Evolutionary conservation across 1,140 invertebrate genomes (phyloP).

Genomic region (Philopotamus ludificatus): DNA sequence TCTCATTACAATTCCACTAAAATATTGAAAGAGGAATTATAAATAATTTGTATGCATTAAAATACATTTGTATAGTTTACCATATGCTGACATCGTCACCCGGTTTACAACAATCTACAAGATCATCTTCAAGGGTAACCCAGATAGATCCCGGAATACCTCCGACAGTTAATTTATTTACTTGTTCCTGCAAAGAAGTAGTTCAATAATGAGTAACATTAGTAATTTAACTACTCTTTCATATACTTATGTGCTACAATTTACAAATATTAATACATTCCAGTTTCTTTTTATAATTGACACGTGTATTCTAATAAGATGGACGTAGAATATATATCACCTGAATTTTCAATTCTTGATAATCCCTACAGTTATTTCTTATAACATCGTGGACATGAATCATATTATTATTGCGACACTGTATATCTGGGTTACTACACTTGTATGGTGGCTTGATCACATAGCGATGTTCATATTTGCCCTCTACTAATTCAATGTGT

Average conservation of each 20-base stretch:
- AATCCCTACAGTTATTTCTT: constrained; percentile 75
- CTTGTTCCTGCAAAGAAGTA: constrained; percentile 78
- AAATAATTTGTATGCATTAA: background rate
- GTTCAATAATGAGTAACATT: too few relatives aligned
- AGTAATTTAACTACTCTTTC: constrained; percentile 12
- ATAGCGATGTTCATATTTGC: constrained; percentile 68
- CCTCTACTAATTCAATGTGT: constrained; percentile 63
- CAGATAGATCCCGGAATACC: constrained; percentile 75
- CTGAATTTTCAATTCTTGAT: constrained; percentile 88
- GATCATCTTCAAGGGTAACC: constrained; percentile 81
- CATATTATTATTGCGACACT: constrained; percentile 59
- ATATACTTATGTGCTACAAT: constrained; percentile 1
- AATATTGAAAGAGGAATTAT: constrained; percentile 39
- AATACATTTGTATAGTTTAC: constrained; percentile 50
- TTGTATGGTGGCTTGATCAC: constrained; percentile 59
- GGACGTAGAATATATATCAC: too few relatives aligned
- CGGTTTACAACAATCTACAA: constrained; percentile 84
- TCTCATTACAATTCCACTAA: constrained; percentile 73
- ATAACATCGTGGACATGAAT: constrained; percentile 56
- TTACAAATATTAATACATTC: too few relatives aligned
- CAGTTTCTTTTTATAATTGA: too few relatives aligned
- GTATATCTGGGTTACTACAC: constrained; percentile 61
- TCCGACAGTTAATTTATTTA: constrained; percentile 68
- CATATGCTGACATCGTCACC: constrained; percentile 84
- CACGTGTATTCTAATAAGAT: too few relatives aligned